Evolutionary conservation across 2,797 vertebrate species (phyloP).

Genomic region (Catamblyrhynchus diadema): DNA sequence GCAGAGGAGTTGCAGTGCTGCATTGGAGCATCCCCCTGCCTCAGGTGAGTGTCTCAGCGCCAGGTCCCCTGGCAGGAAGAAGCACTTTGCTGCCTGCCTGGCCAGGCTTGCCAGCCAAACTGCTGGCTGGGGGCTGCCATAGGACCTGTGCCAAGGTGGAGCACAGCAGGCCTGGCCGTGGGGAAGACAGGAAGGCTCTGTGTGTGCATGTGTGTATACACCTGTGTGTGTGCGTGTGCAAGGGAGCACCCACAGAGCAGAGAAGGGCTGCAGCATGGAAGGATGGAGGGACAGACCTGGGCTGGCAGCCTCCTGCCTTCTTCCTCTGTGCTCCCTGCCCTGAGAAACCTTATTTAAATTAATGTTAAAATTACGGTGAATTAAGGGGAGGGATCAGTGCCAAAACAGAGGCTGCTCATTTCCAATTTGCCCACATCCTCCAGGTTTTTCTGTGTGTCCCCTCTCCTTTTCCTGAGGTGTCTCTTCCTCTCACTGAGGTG

Average conservation of each 20-base stretch:
- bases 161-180: not conserved
- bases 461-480: not conserved
- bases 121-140: accelerated
- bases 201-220: not conserved
- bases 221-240: accelerated
- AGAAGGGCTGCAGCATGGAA: not conserved
- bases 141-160: not conserved
- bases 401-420: conserved; percentile 40
- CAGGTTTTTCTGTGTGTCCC: not conserved
- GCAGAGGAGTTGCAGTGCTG: not conserved
- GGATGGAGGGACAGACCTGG: not conserved
- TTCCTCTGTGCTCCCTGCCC: not conserved
- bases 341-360: conserved; percentile 31
- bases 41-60: accelerated
- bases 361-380: conserved; percentile 35
- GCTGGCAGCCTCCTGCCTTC: not conserved
- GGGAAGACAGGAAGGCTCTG: not conserved
- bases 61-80: not conserved
- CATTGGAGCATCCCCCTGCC: not conserved
- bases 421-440: not conserved
- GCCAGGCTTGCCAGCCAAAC: accelerated
- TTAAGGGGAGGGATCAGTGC: conserved; percentile 32
- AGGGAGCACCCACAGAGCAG: accelerated
- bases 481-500: not conserved
- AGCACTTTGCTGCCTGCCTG: not conserved